phyloP scores from a whole-genome alignment of 2,888 invertebrate species.

The Agriopis marginaria region DNA sequence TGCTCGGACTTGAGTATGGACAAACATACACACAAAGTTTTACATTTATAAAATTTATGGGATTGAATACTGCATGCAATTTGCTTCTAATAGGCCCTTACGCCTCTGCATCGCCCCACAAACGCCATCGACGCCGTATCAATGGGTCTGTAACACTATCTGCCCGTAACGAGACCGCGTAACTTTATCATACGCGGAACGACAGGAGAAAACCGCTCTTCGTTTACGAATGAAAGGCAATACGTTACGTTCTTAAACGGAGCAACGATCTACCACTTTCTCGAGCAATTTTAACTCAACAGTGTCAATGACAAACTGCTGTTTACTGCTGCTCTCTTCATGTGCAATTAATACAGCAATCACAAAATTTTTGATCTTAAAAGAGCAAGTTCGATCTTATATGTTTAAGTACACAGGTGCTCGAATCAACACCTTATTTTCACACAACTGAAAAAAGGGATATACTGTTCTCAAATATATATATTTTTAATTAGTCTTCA shows the following conservation, averaged over 20 bases:
- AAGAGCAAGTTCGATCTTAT: neutral
- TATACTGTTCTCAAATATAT: too few relatives aligned
- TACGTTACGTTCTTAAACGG: constrained; percentile 64
- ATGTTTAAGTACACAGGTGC: too few relatives aligned
- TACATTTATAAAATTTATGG: neutral
- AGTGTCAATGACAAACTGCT: constrained; percentile 48
- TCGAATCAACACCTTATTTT: too few relatives aligned
- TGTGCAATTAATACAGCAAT: neutral
- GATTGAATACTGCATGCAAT: constrained; percentile 20
- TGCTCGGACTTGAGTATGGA: too few relatives aligned
- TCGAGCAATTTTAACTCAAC: constrained; percentile 64
- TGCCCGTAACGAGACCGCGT: constrained; percentile 70
- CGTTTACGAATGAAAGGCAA: constrained; percentile 77
- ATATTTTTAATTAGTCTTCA: too few relatives aligned
- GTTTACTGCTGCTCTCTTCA: constrained; percentile 2
- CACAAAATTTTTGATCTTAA: neutral
- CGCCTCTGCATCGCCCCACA: constrained; percentile 59
- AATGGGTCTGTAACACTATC: constrained; percentile 72
- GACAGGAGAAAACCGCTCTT: constrained; percentile 74
- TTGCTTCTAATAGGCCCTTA: constrained; percentile 48
- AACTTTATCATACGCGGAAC: constrained; percentile 76
- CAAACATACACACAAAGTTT: too few relatives aligned
- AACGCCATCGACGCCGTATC: constrained; percentile 47
- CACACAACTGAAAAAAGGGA: too few relatives aligned
- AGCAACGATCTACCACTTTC: constrained; percentile 70